phyloP scores from a whole-genome alignment of 2,797 vertebrate genomes.

The Lycodopsis pacificus region DNA sequence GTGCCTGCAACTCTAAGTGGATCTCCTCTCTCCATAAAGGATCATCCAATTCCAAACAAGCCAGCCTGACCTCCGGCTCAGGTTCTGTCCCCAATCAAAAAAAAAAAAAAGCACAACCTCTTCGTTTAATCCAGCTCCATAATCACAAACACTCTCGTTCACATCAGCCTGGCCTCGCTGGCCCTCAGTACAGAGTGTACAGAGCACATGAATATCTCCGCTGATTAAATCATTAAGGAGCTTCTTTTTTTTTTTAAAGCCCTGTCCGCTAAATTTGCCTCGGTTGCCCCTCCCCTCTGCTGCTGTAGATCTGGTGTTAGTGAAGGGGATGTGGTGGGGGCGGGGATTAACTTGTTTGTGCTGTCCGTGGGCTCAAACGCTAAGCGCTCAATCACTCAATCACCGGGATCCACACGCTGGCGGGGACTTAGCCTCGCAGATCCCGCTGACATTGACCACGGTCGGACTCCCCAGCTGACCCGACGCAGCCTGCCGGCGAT shows the following conservation, averaged over 20 bases:
- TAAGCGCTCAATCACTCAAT: constrained; percentile 83
- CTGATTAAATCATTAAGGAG: constrained; percentile 86
- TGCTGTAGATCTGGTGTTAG: constrained; percentile 56
- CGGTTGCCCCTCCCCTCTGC: constrained; percentile 32
- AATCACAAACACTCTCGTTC: constrained; percentile 74
- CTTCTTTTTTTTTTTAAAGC: constrained; percentile 77
- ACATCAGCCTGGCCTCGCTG: constrained; percentile 44
- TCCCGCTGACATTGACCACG: constrained; percentile 75
- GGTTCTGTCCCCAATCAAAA: constrained; percentile 77
- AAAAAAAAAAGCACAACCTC: constrained; percentile 75
- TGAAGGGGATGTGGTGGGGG: constrained; percentile 52
- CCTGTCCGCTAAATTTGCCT: constrained; percentile 68
- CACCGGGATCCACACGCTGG: constrained; percentile 76
- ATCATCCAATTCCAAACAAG: constrained; percentile 68
- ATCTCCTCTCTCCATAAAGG: constrained; percentile 64
- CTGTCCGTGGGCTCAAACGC: constrained; percentile 77
- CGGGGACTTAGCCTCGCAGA: constrained; percentile 74
- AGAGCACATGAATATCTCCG: constrained; percentile 77
- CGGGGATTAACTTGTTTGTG: constrained; percentile 83
- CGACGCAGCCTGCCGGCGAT: constrained; percentile 49
- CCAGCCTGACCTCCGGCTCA: constrained; percentile 67
- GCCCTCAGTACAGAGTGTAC: constrained; percentile 46
- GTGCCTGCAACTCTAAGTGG: constrained; percentile 53
- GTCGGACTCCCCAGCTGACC: constrained; percentile 63
- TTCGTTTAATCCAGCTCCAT: constrained; percentile 78